phyloP scores from a whole-genome alignment of 2,113 vertebrate genomes.

The Alligator mississippiensis region DNA sequence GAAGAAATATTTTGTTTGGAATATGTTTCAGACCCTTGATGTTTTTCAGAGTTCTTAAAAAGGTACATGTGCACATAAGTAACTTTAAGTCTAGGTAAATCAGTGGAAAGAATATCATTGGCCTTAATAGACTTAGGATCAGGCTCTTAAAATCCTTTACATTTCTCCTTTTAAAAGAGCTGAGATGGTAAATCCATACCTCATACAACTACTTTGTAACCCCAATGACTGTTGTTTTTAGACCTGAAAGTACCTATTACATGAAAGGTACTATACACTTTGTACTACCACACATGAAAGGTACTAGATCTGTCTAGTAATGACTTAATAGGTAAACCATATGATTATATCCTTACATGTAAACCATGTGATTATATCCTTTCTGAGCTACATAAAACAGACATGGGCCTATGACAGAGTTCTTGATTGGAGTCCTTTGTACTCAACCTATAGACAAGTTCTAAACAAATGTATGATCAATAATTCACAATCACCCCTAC shows the following conservation, averaged over 20 bases:
- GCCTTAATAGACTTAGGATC: background rate
- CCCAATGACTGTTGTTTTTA: background rate
- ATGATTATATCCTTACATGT: too few relatives aligned
- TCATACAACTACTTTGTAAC: background rate
- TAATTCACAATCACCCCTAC: background rate
- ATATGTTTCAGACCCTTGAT: background rate
- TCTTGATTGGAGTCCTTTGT: background rate
- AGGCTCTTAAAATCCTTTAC: background rate
- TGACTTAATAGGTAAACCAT: background rate
- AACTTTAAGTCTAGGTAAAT: background rate
- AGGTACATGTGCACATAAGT: background rate
- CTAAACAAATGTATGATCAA: background rate
- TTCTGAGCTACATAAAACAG: background rate
- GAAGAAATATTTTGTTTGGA: background rate
- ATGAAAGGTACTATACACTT: background rate
- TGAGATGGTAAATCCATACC: background rate
- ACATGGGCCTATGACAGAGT: background rate
- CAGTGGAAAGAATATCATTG: background rate
- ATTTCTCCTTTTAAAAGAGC: background rate
- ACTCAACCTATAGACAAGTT: background rate
- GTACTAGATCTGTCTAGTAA: background rate
- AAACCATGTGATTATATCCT: background rate
- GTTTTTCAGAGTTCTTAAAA: background rate
- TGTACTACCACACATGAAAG: background rate
- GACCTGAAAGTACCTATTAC: background rate